Base-by-base conservation (phyloP, 2,113 vertebrate species). In the Hyperopisus bebe region DNA sequence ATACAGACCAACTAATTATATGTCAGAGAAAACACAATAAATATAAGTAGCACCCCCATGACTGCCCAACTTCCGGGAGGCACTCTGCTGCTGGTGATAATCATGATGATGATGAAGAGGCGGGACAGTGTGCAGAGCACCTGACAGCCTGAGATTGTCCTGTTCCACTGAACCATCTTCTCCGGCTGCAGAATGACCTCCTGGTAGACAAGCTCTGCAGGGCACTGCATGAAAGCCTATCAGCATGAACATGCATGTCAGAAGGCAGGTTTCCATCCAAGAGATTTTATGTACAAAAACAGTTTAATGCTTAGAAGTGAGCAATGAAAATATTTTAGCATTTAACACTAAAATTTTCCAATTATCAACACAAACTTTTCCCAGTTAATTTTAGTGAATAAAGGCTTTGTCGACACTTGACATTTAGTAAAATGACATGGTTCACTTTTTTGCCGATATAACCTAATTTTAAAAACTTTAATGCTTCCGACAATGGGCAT, bases 131-230 rank as follows among this genome's bases (percentile, higher is more conserved):
- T 77, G 70, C 70, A 74, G 35, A n/a, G 5, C 89, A 99, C 98
- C 97, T 99, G 98, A 94, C 98, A 99, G 31, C 92, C 96, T 0
- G 97, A 96, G 90, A 99, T 95, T 0, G 98, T 99, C 95, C 93
- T 97, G 94, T 99, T 99, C 98, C 98, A 99, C 66, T 98, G 95
- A 89, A 97, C 97, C 97, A 99, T 98, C 94, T 97, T 97, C 95
- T 99, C 98, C 0, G 98, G 98, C 92, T 99, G 98, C 35, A 99
- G 94, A 91, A 99, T 99, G 89, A 98, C 97, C 90, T 99, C 98
- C 94, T 99, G 98, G 94, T 99, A 99, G 62, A 99, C 96, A 0
- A 95, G 94, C 94, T 99, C 98, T 1, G 98, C 97, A 0, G 97
- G 91, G 92, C 98, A 99, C 94, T 98, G 97, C 94, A 99, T 95